These are phyloP conservation scores for Baryphthengus martii DNA, from an alignment of 2,113 vertebrate genomes.

Conservation along the genomic window DNA sequence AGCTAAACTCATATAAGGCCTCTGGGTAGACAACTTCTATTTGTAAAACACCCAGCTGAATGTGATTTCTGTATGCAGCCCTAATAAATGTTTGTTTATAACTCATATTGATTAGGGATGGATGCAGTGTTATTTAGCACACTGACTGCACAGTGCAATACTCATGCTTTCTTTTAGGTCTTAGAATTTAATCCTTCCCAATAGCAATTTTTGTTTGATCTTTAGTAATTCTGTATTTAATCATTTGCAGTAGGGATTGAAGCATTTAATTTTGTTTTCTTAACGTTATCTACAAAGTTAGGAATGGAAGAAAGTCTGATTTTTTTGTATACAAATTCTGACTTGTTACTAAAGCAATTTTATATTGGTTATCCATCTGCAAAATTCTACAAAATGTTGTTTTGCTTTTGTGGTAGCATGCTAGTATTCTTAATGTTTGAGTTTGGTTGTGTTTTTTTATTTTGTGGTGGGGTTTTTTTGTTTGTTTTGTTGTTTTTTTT, in stretches of 20 bases:
- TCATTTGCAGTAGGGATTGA: not conserved
- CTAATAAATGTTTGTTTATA: not conserved
- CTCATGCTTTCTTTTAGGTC: not conserved
- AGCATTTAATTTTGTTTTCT: not conserved
- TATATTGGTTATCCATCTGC: not conserved
- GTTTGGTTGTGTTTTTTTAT: not conserved
- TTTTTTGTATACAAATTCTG: not conserved
- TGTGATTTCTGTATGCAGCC: not conserved
- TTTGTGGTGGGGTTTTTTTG: not conserved
- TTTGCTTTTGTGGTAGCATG: not conserved
- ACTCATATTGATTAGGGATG: not conserved
- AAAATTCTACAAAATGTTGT: not conserved
- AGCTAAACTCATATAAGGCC: not conserved
- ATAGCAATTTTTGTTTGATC: not conserved
- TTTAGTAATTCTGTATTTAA: not conserved
- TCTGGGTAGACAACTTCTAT: not conserved
- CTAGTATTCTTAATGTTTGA: not conserved
- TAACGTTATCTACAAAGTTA: not conserved
- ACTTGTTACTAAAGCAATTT: not conserved
- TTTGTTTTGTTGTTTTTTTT: not conserved
- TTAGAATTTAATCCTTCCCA: not conserved
- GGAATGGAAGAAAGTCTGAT: not conserved
- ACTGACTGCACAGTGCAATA: not conserved
- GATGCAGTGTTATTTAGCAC: not conserved
- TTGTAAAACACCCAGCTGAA: not conserved